phyloP scores from a whole-genome alignment of 1,140 invertebrate genomes.

The Ostrea edulis region DNA sequence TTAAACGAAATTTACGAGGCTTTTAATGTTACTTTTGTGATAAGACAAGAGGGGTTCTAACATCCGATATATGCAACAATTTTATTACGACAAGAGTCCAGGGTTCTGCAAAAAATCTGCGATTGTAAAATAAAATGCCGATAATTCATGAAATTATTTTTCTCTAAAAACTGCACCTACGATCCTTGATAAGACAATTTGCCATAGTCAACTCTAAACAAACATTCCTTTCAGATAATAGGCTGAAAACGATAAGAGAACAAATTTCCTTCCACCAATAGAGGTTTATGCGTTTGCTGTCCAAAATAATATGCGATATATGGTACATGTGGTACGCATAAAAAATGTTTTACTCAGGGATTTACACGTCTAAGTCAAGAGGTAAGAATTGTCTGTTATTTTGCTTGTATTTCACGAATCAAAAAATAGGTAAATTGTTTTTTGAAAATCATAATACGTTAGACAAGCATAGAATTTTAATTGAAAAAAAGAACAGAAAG shows the following conservation, averaged over 20 bases:
- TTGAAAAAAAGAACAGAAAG: too few relatives aligned
- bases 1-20: conserved; percentile 14
- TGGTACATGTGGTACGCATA: conserved; percentile 12
- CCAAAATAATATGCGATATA: neutral
- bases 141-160: conserved; percentile 6
- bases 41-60: neutral
- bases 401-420: neutral
- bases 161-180: neutral
- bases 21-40: neutral
- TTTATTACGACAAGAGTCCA: neutral
- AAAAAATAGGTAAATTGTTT: too few relatives aligned
- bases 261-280: neutral
- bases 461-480: too few relatives aligned
- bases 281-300: neutral
- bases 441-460: too few relatives aligned
- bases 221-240: conserved; percentile 5
- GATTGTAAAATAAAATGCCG: neutral
- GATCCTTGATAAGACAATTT: conserved; percentile 7
- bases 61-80: neutral
- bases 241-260: conserved; percentile 11
- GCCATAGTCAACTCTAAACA: neutral
- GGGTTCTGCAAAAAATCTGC: neutral
- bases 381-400: neutral
- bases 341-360: conserved; percentile 14
- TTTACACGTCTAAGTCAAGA: neutral